phyloP scores from a whole-genome alignment of 2,797 vertebrate genomes.

The Platyrinchus mystaceus region DNA sequence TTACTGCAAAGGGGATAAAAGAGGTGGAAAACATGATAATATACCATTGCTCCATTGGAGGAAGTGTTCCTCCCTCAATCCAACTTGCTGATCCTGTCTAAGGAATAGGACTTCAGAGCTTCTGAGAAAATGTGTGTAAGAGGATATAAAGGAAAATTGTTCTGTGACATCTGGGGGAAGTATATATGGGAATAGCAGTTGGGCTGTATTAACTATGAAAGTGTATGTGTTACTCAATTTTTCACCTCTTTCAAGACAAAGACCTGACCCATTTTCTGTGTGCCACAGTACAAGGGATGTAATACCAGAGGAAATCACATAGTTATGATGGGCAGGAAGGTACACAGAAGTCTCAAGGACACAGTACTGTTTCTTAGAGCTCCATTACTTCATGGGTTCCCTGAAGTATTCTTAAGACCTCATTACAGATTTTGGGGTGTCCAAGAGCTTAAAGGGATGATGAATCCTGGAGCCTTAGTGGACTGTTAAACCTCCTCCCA shows the following conservation, averaged over 20 bases:
- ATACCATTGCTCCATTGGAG: background rate
- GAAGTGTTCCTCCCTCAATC: slow-evolving; percentile 40
- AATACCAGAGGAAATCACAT: background rate
- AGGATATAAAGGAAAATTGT: slow-evolving; percentile 35
- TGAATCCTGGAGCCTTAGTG: slow-evolving; percentile 31
- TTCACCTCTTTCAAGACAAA: slow-evolving; percentile 10
- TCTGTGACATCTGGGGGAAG: slow-evolving; percentile 10
- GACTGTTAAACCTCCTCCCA: slow-evolving; percentile 44
- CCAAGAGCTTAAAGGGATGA: slow-evolving; percentile 30
- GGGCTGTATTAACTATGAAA: background rate
- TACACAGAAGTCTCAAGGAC: background rate
- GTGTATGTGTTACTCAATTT: background rate
- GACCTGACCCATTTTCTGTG: background rate
- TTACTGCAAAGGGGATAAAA: slow-evolving; percentile 35
- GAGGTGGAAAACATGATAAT: slow-evolving; percentile 57
- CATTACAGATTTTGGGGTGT: slow-evolving; percentile 35
- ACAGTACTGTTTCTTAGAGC: background rate
- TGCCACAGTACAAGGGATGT: background rate
- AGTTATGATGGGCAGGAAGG: background rate
- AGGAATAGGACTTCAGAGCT: slow-evolving; percentile 33
- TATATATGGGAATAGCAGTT: background rate
- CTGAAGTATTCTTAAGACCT: slow-evolving; percentile 6
- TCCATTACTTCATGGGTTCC: background rate
- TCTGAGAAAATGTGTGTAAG: slow-evolving; percentile 44
- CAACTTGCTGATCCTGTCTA: slow-evolving; percentile 33